These are phyloP conservation scores for Tricholaema leucomelas DNA, from an alignment of 2,113 vertebrate genomes.

Conservation along the genomic window DNA sequence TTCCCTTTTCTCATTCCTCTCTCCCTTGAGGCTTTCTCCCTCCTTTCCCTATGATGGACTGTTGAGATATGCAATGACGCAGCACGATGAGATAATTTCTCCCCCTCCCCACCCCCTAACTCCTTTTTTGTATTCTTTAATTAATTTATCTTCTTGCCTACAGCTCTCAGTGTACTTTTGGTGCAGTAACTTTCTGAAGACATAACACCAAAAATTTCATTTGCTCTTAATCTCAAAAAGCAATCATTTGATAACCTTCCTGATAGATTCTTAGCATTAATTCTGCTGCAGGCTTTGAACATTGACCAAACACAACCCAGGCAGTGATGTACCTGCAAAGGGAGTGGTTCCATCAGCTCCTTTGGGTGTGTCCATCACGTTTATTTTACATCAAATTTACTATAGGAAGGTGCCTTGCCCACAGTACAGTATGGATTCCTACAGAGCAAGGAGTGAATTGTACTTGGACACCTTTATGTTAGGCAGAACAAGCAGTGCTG, in stretches of 20 bases:
- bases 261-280: neutral
- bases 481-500: neutral
- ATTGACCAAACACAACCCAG: neutral
- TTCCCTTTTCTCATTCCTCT: neutral
- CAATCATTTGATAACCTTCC: neutral
- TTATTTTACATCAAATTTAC: neutral
- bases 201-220: neutral
- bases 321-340: neutral
- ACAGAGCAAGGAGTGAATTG: neutral
- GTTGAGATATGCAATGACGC: slow-evolving; percentile 4
- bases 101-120: neutral
- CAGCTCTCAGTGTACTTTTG: neutral
- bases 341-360: neutral
- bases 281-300: slow-evolving; percentile 4
- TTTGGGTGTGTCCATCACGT: neutral
- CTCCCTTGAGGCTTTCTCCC: neutral
- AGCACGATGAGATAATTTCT: slow-evolving; percentile 16
- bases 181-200: neutral
- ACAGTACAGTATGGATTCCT: neutral
- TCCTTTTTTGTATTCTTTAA: slow-evolving; percentile 18
- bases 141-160: neutral
- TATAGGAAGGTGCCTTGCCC: neutral
- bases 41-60: neutral
- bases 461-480: neutral
- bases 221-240: slow-evolving; percentile 22